These are phyloP conservation scores for Saguinus imperator DNA, from an alignment of 2,113 vertebrate species.

Conservation along the genomic window DNA sequence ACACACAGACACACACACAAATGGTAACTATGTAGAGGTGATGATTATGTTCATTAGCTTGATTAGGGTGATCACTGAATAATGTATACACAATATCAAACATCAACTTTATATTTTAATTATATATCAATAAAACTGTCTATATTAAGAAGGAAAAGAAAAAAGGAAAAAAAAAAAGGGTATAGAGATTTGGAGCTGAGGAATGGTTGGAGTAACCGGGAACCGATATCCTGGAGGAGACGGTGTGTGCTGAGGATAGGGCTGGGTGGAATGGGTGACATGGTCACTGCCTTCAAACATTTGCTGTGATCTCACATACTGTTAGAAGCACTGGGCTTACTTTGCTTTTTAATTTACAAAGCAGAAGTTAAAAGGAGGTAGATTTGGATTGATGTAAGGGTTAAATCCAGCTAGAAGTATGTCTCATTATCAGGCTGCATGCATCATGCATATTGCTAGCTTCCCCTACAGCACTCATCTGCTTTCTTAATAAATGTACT, in stretches of 20 bases:
- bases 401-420: neutral
- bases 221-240: neutral
- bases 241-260: accelerated
- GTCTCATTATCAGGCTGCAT: neutral
- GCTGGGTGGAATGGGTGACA: no score
- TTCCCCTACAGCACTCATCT: neutral
- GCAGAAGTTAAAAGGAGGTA: neutral
- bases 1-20: neutral
- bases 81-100: neutral
- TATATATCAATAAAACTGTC: neutral
- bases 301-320: neutral
- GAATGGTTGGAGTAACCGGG: neutral
- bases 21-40: neutral
- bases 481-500: neutral
- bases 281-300: neutral
- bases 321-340: neutral
- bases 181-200: neutral
- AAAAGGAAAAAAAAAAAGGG: no score
- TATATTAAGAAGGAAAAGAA: neutral
- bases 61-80: neutral
- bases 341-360: neutral
- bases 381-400: neutral
- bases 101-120: neutral
- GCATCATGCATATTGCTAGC: neutral
- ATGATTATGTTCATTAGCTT: neutral